Base-by-base conservation (phyloP, 2,797 vertebrate species). In the Betta splendens region DNA sequence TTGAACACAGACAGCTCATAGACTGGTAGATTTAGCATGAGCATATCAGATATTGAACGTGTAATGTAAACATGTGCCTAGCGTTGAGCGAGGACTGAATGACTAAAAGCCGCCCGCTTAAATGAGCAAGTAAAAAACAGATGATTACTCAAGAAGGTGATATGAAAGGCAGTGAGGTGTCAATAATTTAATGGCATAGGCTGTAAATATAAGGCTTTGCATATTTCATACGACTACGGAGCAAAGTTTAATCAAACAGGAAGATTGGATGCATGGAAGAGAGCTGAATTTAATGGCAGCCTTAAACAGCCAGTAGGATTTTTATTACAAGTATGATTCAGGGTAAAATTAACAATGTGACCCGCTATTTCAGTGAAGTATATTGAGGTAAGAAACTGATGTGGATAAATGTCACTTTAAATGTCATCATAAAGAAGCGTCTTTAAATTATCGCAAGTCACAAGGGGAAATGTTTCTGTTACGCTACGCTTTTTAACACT, bases 211-310 rank as follows among this genome's bases (percentile, higher is more conserved):
- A 75, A 85, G 83, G 71, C 68, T 80, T 80, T 80, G 73, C 80
- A 84, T 85, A 83, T 87, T 87, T 87, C 43, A 76, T 69, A 78
- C 72, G 76, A 73, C 68, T 50, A 54, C 69, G 81, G 84, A 86
- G 78, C 85, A 86, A 84, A 83, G 85, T 85, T 88, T 87, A 88
- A 87, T 88, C 82, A 89, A 89, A 88, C 83, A 85, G 71, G 85
- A 80, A 86, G 80, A 79, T 63, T 77, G 85, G 75, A 86, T 71
- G 80, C 75, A 72, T 72, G 72, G 55, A 79, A 87, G 56, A 67
- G 75, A 47, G 72, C 67, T 57, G 72, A 56, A 85, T 89, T 89
- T 85, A 89, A 82, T 87, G 80, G 79, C 86, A 87, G 74, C 66
- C 69, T 89, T 75, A 69, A 80, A 84, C 65, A 72, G 69, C 69